phyloP scores from a whole-genome alignment of 2,888 invertebrate genomes.

The Timema podura region DNA sequence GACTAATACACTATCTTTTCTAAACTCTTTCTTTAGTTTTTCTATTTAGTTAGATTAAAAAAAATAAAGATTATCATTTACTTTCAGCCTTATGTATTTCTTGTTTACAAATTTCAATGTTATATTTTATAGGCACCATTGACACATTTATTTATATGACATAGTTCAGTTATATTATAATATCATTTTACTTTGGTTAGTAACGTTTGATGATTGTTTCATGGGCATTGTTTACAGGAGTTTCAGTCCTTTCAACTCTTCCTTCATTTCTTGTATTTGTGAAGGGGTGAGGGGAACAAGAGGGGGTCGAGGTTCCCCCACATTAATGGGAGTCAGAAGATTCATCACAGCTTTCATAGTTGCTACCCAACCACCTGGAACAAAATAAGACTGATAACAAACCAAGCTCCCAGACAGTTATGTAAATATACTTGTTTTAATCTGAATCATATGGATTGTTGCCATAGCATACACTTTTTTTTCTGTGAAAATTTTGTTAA shows the following conservation, averaged over 20 bases:
- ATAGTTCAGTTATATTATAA: too few relatives aligned
- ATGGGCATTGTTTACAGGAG: conserved; percentile 1
- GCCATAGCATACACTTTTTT: not conserved
- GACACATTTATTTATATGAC: too few relatives aligned
- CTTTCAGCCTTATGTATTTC: too few relatives aligned
- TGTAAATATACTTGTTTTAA: conserved; percentile 24
- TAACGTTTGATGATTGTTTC: too few relatives aligned
- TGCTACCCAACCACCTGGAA: conserved; percentile 61
- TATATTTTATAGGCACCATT: too few relatives aligned
- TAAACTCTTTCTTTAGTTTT: too few relatives aligned
- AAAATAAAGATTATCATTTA: too few relatives aligned
- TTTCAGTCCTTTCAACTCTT: conserved; percentile 33
- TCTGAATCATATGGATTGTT: conserved; percentile 13
- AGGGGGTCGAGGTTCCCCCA: conserved; percentile 60
- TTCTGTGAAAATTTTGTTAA: too few relatives aligned
- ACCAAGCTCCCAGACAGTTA: conserved; percentile 1
- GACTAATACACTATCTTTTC: too few relatives aligned
- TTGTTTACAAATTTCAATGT: too few relatives aligned
- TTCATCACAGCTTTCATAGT: conserved; percentile 68
- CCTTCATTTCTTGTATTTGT: conserved; percentile 38
- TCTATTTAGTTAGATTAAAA: too few relatives aligned
- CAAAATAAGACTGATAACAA: conserved; percentile 17
- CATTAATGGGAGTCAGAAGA: conserved; percentile 54
- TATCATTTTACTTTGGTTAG: too few relatives aligned
- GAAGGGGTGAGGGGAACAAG: conserved; percentile 49